These are phyloP conservation scores for Pinna nobilis DNA, from an alignment of 1,140 invertebrate genomes.

Conservation along the genomic window DNA sequence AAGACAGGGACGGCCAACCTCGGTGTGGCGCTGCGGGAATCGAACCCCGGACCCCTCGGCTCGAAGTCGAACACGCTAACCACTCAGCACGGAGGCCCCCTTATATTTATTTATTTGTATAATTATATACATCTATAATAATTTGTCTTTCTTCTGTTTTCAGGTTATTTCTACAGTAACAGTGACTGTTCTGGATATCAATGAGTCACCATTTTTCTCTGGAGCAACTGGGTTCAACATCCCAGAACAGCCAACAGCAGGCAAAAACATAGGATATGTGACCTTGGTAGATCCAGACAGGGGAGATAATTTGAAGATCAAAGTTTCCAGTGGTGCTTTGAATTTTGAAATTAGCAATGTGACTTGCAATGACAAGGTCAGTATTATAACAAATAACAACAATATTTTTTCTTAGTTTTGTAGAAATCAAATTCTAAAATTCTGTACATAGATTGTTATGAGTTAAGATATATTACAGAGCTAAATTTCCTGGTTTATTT, in stretches of 20 bases:
- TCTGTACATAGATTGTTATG: too few species aligned
- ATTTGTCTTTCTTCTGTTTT: too few species aligned
- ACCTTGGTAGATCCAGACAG: conserved; percentile 48
- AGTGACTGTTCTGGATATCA: conserved; percentile 46
- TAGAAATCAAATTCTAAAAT: too few species aligned
- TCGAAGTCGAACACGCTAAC: too few species aligned
- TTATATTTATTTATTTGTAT: too few species aligned
- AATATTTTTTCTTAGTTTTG: too few species aligned
- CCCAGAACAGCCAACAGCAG: conserved; percentile 32
- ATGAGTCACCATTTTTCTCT: conserved; percentile 48
- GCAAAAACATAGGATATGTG: conserved; percentile 27
- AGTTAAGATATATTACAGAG: too few species aligned
- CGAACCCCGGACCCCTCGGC: too few species aligned
- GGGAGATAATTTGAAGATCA: conserved; percentile 35
- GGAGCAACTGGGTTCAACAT: conserved; percentile 23
- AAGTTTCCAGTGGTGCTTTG: neutral
- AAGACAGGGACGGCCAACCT: too few species aligned
- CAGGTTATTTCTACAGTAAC: conserved; percentile 14
- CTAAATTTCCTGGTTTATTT: neutral
- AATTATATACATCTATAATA: too few species aligned
- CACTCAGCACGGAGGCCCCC: too few species aligned
- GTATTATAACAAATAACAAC: neutral
- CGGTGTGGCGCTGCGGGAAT: too few species aligned
- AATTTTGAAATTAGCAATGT: conserved; percentile 6
- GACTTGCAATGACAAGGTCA: conserved; percentile 12